These are phyloP conservation scores for Patiria miniata DNA, from an alignment of 35 echinoderm and acorn worm genomes.

Conservation along the genomic window DNA sequence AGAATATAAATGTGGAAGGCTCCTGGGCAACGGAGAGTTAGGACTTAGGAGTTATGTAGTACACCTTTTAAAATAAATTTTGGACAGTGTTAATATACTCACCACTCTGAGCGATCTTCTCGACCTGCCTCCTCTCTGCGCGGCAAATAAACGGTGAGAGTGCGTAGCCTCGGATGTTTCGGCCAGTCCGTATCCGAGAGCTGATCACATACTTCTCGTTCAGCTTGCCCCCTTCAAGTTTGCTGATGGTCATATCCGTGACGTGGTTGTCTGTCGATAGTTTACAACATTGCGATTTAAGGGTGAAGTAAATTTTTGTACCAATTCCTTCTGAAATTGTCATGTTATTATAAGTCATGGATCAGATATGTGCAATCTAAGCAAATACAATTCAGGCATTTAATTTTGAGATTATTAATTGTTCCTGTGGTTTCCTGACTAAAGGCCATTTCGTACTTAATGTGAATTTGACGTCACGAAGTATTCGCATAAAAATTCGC, in stretches of 20 bases:
- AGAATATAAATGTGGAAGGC: no score
- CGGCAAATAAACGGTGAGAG: conserved; percentile 76
- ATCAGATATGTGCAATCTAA: no score
- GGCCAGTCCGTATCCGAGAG: conserved; percentile 88
- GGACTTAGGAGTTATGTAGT: no score
- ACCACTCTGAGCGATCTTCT: conserved; percentile 84
- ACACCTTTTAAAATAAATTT: not conserved
- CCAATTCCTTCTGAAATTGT: not conserved
- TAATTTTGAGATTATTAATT: no score
- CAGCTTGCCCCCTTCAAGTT: conserved; percentile 64
- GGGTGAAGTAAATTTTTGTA: not conserved
- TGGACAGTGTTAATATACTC: not conserved
- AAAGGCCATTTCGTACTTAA: no score
- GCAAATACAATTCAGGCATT: no score
- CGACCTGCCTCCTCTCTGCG: conserved; percentile 70
- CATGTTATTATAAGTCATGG: no score
- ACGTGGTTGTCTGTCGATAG: conserved; percentile 79
- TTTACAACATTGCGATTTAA: not conserved
- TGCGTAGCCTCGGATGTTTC: conserved; percentile 81
- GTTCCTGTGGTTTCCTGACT: no score
- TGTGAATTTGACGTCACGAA: no score
- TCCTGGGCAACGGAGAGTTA: no score
- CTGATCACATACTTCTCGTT: conserved; percentile 90
- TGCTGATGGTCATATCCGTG: conserved; percentile 74
- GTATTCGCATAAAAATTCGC: no score